Evolutionary conservation across 2,113 vertebrate species (phyloP).

Genomic region (Bothrops jararaca): DNA sequence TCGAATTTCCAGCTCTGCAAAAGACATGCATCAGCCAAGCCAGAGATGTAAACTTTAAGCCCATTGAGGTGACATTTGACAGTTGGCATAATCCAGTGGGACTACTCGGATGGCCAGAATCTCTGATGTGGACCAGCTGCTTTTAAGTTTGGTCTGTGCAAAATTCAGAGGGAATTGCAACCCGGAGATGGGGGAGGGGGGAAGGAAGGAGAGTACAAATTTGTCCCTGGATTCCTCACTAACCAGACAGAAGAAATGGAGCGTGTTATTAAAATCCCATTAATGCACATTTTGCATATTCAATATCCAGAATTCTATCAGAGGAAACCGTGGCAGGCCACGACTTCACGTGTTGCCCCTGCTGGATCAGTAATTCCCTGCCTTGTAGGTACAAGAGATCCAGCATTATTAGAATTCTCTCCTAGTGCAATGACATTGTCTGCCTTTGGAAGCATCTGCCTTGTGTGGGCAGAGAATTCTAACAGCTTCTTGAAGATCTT

Average conservation of each 20-base stretch:
- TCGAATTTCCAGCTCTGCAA: not conserved
- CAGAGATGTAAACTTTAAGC: not conserved
- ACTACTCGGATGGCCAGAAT: not conserved
- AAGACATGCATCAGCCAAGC: not conserved
- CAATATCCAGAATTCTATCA: not conserved
- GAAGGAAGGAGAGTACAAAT: not conserved
- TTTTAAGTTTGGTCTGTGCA: not conserved
- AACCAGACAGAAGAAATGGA: conserved; percentile 2
- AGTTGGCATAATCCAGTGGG: not conserved
- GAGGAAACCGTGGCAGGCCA: not conserved
- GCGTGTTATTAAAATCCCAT: not conserved
- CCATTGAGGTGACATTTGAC: not conserved
- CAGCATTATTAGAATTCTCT: not conserved
- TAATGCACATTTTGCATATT: not conserved
- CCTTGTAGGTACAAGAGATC: not conserved
- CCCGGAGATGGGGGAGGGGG: not conserved
- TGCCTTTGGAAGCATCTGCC: conserved; percentile 1
- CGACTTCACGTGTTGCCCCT: not conserved
- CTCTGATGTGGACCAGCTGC: not conserved
- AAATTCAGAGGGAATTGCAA: not conserved
- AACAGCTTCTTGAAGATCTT: not conserved
- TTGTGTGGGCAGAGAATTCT: not conserved
- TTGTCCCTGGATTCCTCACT: not conserved
- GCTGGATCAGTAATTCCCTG: not conserved
- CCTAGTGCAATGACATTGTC: not conserved